Conservation (phyloP, 2,888 invertebrate genomes). For the Seira musarum region DNA sequence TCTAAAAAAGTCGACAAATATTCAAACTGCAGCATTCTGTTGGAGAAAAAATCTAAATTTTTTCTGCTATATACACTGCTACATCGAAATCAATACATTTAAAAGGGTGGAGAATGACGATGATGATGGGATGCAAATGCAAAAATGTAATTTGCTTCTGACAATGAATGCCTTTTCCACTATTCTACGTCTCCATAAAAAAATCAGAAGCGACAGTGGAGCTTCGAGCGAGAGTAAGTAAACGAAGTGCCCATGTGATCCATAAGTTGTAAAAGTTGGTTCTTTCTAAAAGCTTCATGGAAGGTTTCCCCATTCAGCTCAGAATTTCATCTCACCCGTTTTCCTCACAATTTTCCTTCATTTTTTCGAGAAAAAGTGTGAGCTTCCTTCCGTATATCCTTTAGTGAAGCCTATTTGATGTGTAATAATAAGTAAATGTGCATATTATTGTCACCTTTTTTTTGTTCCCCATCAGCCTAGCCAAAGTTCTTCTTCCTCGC, state of each 20-base stretch:
- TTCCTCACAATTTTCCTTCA: neutral
- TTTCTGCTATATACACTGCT: too few relatives aligned
- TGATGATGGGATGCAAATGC: constrained; percentile 14
- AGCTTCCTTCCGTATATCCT: neutral
- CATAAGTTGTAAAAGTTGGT: neutral
- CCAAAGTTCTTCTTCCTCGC: neutral
- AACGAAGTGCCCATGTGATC: neutral
- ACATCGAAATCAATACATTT: constrained; percentile 1
- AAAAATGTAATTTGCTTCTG: constrained; percentile 15
- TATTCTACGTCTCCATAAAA: neutral
- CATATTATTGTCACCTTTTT: neutral
- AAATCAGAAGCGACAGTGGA: constrained; percentile 1
- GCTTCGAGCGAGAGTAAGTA: neutral
- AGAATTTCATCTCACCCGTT: neutral
- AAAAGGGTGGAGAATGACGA: neutral
- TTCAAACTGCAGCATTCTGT: too few relatives aligned
- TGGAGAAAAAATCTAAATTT: too few relatives aligned
- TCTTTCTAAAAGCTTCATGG: neutral
- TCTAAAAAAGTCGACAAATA: too few relatives aligned
- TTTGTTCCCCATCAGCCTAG: neutral
- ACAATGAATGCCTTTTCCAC: constrained; percentile 19
- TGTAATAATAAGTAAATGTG: neutral
- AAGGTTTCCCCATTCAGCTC: neutral
- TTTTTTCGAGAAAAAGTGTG: neutral
- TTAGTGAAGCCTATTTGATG: neutral